Base-by-base conservation (phyloP, 2,797 vertebrate genomes). In the Geotrypetes seraphini region DNA sequence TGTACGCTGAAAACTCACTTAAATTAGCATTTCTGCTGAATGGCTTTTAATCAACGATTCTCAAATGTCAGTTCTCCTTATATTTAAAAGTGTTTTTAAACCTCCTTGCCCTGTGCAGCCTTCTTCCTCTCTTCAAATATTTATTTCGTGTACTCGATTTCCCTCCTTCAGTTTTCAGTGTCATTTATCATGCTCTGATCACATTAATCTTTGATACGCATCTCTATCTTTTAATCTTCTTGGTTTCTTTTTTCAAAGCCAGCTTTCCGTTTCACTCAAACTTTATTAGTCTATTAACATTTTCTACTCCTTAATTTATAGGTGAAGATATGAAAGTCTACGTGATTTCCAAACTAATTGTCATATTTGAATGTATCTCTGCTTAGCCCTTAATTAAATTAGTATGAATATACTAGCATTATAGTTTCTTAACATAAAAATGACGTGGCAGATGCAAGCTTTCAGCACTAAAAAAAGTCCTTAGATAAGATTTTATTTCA, bases 41-140 rank as follows among this genome's bases (percentile, higher is more conserved):
- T 47, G 63, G 53, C 53, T 72, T 73, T 67, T 69, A 72, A 73
- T 64, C 63, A 71, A 46, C 45, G 26, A 4, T 54, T 63, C 52
- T 63, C 44, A 28, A 52, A 46, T 19, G 39, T 57, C 45, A 62
- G 29, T 8, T 17, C 33, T 44, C 40, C 48, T 67, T 53, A 50
- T 59, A 54, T 66, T 37, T 40, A 34, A n/a, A 72, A 65, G 37
- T 18, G 33, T 12, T 40, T 40, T 12, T 28, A 50, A 55, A 63
- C 31, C 61, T 66, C 25, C 22, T 42, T 5, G 7, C 31, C 43
- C 3, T 16, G 9, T 33, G 15, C n/a, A n/a, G n/a, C n/a, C n/a
- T n/a, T 20, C 32, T 38, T 27, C 20, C 24, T 22, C 13, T 22
- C 27, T 39, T 52, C 35, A 27, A 45, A 55, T 42, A 65, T 31